Evolutionary conservation across 37 sponge, comb jelly and placozoan genomes (phyloP).

Genomic region (Diacarnus erythraeanus): DNA sequence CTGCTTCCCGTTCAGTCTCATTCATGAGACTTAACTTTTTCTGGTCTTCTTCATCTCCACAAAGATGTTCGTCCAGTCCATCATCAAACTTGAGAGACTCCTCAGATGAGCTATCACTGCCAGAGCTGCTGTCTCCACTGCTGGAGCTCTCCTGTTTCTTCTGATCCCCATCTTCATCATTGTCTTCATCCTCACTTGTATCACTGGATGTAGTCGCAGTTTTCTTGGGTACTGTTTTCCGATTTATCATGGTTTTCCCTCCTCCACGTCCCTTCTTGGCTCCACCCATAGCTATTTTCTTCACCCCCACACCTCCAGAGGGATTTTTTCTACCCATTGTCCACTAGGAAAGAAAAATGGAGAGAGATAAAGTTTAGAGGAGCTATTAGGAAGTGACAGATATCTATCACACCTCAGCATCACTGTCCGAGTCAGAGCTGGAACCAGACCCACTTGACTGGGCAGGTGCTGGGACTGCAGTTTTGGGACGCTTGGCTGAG

Average conservation of each 20-base stretch:
- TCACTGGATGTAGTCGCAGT: slow-evolving; percentile 21
- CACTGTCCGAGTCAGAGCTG: slow-evolving; percentile 75
- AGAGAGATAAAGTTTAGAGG: too few species aligned
- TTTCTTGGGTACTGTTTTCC: slow-evolving; percentile 15
- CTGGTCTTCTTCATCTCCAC: slow-evolving; percentile 89
- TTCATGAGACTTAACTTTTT: slow-evolving; percentile 79
- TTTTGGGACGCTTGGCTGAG: slow-evolving; percentile 19
- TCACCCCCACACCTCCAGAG: slow-evolving; percentile 14
- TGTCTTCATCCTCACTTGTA: slow-evolving; percentile 47
- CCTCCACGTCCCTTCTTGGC: background rate
- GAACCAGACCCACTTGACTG: slow-evolving; percentile 78
- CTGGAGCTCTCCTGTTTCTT: slow-evolving; percentile 13
- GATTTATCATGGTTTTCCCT: slow-evolving; percentile 4
- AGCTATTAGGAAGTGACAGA: too few species aligned
- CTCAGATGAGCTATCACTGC: slow-evolving; percentile 24
- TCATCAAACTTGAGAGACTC: slow-evolving; percentile 82
- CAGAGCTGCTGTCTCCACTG: slow-evolving; percentile 4
- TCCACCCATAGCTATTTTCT: background rate
- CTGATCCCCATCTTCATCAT: slow-evolving; percentile 26
- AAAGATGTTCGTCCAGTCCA: slow-evolving; percentile 88
- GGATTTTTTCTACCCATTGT: too few species aligned
- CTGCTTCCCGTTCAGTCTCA: slow-evolving; percentile 93
- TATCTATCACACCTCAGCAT: slow-evolving; percentile 82
- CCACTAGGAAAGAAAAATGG: slow-evolving; percentile 3
- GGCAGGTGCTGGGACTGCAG: slow-evolving; percentile 21